Percentiles rank a stretch among this genome's conserved stretches.
Conservation (phyloP, 2,888 invertebrate genomes). For the Doris montereyensis region DNA sequence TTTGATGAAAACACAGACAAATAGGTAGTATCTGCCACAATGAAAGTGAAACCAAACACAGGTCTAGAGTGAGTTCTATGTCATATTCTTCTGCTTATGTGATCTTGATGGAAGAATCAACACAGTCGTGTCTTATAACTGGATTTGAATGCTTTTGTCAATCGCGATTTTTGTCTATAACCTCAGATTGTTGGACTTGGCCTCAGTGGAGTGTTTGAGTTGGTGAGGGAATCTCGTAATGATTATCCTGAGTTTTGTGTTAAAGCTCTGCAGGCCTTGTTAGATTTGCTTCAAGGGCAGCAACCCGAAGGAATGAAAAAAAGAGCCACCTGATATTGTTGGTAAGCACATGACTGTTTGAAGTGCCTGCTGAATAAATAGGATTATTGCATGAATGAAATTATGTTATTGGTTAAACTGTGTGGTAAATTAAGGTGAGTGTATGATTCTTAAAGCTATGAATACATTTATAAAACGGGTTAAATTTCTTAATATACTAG, state of each 20-base stretch:
- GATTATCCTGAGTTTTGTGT: constrained; percentile 90
- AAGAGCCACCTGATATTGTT: constrained; percentile 85
- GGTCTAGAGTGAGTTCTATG: too few species aligned
- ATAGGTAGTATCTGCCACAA: too few species aligned
- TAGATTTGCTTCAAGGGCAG: constrained; percentile 93
- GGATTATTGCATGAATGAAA: not conserved
- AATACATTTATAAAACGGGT: too few species aligned
- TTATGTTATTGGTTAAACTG: not conserved
- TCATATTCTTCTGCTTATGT: too few species aligned
- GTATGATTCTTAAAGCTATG: too few species aligned
- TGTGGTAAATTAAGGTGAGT: not conserved
- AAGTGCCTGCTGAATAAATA: not conserved
- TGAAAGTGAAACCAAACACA: too few species aligned
- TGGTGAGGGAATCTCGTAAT: constrained; percentile 88
- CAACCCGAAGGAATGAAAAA: constrained; percentile 87
- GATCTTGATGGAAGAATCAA: too few species aligned
- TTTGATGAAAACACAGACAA: too few species aligned
- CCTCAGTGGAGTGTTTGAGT: constrained; percentile 85
- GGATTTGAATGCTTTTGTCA: too few species aligned
- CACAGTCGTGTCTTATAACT: too few species aligned
- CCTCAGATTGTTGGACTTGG: constrained; percentile 74
- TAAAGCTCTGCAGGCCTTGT: constrained; percentile 87
- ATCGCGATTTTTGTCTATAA: constrained; percentile 4
- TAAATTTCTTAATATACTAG: too few species aligned
- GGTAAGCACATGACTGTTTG: constrained; percentile 72